Base-by-base conservation (phyloP, 1,140 invertebrate species). In the Drosophila aff. region DNA sequence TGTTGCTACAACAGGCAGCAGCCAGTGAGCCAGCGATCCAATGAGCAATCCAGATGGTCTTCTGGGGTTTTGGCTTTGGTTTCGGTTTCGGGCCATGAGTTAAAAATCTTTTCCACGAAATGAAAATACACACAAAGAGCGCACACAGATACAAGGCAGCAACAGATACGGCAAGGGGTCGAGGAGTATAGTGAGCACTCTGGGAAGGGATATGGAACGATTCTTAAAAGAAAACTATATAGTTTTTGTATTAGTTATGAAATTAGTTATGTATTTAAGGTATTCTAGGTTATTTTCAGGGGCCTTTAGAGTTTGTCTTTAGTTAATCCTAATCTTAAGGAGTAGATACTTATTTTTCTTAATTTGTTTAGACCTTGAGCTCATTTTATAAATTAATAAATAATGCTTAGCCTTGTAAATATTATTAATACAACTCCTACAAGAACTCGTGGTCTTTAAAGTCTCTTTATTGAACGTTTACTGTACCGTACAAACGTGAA, bases 61-160 rank as follows among this genome's bases (percentile, higher is more conserved):
- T 62, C 66, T 69, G 46, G 46, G 63, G 65, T 66, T 28, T 47
- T 33, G 40, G 46, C 47, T 73, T 57, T 41, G 74, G 52, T 59
- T 78, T 71, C 65, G 76, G 66, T 77, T 80, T 80, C 69, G 81
- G 84, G 76, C 63, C 75, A 73, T 79, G 77, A 89, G 85, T 90
- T 91, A 90, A 90, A 90, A 91, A 90, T 90, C 85, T 90, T 90
- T 90, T 90, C 85, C 85, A 90, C 85, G 85, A 90, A 90, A 80
- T 85, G 81, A 82, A 91, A 60, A 86, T 73, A 76, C 62, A 83
- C 79, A 78, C 16, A 78, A 60, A 49, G 47, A 49, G 61, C 41
- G 41, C 16, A 65, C 43, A 36, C 33, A 36, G 33, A 33, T 36
- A 66, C 46, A 66, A 41, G 65, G 60, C 0, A 55, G 40, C n/a